Conservation (phyloP, 2,888 invertebrate species). For the Magallana nippona region DNA sequence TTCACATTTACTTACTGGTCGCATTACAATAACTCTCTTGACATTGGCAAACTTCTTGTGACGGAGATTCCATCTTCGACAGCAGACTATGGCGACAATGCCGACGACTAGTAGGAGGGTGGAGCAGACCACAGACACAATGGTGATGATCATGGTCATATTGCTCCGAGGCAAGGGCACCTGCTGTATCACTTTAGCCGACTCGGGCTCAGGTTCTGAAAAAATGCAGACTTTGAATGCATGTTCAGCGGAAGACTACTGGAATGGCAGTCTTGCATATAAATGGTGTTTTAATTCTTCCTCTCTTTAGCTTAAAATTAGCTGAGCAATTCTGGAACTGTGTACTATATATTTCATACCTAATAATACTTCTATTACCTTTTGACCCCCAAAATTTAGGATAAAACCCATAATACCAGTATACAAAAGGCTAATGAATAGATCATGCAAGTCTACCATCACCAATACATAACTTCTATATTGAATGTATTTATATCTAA, state of each 20-base stretch:
- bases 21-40: constrained; percentile 78
- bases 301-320: neutral
- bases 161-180: neutral
- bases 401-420: neutral
- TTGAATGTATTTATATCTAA: too few relatives aligned
- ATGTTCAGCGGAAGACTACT: neutral
- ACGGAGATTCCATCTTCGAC: constrained; percentile 42
- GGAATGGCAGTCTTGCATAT: constrained; percentile 15
- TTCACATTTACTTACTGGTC: constrained; percentile 63
- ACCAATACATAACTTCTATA: neutral
- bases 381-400: too few relatives aligned
- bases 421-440: neutral
- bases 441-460: constrained; percentile 33
- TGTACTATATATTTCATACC: too few relatives aligned
- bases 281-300: neutral
- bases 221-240: neutral
- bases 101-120: constrained; percentile 58
- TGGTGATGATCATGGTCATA: constrained; percentile 29
- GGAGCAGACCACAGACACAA: constrained; percentile 49
- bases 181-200: constrained; percentile 8
- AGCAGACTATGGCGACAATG: constrained; percentile 54
- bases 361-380: too few relatives aligned
- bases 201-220: neutral
- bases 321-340: too few relatives aligned
- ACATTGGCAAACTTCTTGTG: constrained; percentile 57